Conservation (phyloP, 2,888 invertebrate genomes). For the Apamea sordens region DNA sequence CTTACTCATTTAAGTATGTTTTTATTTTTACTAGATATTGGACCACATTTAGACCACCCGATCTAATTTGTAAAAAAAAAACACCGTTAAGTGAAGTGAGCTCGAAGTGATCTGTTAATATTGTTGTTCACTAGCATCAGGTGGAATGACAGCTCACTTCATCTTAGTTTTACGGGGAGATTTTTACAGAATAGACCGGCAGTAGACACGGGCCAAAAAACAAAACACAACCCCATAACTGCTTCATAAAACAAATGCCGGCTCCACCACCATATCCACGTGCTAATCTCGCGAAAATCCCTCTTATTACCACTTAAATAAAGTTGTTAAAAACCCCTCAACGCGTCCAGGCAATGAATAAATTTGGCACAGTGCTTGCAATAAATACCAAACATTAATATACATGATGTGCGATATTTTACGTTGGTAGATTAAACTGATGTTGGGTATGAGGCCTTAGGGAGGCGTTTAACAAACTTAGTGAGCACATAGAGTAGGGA, state of each 20-base stretch:
- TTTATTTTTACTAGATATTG: no score
- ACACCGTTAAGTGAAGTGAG: not conserved
- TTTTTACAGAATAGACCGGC: not conserved
- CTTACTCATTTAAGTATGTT: no score
- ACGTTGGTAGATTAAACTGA: slow-evolving; percentile 83
- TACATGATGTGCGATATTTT: slow-evolving; percentile 85
- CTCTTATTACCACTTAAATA: slow-evolving; percentile 57
- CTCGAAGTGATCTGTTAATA: not conserved
- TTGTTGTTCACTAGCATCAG: not conserved
- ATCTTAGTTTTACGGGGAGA: no score
- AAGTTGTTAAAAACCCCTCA: slow-evolving; percentile 64
- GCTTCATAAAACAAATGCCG: slow-evolving; percentile 28
- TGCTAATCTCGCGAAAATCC: slow-evolving; percentile 57
- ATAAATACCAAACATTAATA: slow-evolving; percentile 85
- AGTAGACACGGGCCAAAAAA: not conserved
- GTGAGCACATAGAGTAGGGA: slow-evolving; percentile 67
- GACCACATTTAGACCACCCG: no score
- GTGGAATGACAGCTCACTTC: not conserved
- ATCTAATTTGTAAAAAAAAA: not conserved
- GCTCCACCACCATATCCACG: slow-evolving; percentile 19
- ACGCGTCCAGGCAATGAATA: slow-evolving; percentile 78
- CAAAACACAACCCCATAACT: not conserved
- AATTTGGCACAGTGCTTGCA: slow-evolving; percentile 79
- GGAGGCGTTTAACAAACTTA: slow-evolving; percentile 85
- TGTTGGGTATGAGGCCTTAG: slow-evolving; percentile 83